Base-by-base conservation (phyloP, 2,797 vertebrate species). In the Lagodon rhomboides region DNA sequence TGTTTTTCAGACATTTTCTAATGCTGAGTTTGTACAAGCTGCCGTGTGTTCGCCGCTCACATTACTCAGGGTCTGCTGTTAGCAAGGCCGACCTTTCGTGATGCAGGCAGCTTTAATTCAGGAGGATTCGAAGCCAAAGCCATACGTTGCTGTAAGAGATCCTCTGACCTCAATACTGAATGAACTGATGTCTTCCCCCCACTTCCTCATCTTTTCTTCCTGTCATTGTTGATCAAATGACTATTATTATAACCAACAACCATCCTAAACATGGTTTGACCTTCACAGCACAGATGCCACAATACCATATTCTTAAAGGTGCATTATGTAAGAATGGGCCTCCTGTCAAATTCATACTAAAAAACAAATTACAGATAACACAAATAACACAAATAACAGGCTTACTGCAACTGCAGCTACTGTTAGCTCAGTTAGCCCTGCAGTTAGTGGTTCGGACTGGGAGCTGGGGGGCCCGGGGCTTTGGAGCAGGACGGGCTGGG, bases 1-100 rank as follows among this genome's bases (percentile, higher is more conserved):
- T 51, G 53, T 47, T 76, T 58, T 68, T 47, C 23, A 34, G 47
- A 56, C 10, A 8, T 67, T 68, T 60, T 64, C 25, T 61, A n/a
- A 47, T 16, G 49, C 22, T 38, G 13, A 27, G 61, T 66, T 64
- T 68, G 18, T 38, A 22, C 17, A 17, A 50, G 41, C 61, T 18
- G 3, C 51, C 27, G 20, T 46, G 50, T 46, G 56, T 77, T 59
- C 56, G 22, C 30, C 27, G 53, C 34, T 12, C 34, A 3, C 25
- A 20, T 65, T 15, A 30, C 12, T 38, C 56, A 4, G 56, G 23
- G 11, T 73, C 12, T 17, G 3, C 3, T 3, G 23, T 47, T 22
- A 34, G 23, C 25, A 10, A 25, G 7, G n/a, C 38, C 9, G n/a
- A n/a, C 15, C 18, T 43, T 43, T 12, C 23, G 10, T 49, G 13